Evolutionary conservation across 2,888 invertebrate species (phyloP).

Genomic region (Cecidostiba fungosa): DNA sequence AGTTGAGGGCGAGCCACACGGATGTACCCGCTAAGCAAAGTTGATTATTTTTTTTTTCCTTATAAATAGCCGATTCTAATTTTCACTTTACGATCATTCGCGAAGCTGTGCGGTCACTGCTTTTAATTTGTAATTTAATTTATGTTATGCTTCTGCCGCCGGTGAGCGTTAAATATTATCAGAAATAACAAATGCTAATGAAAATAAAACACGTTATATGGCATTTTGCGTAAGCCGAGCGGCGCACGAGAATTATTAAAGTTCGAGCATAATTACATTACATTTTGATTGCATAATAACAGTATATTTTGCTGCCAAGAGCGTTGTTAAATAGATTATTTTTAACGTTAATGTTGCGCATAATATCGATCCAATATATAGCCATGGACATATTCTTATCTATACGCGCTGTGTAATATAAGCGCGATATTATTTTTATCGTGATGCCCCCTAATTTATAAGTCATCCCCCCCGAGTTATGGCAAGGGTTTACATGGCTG

Average conservation of each 20-base stretch:
- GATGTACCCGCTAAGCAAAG: neutral
- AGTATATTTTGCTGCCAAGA: neutral
- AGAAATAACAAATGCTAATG: constrained; percentile 1
- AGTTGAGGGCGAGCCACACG: too few relatives aligned
- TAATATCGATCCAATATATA: neutral
- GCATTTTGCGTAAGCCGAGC: neutral
- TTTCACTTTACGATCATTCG: neutral
- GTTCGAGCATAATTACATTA: neutral
- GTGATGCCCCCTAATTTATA: neutral
- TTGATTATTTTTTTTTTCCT: neutral
- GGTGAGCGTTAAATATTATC: neutral
- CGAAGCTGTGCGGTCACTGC: neutral
- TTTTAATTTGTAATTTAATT: constrained; percentile 3
- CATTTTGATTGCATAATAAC: constrained; percentile 16
- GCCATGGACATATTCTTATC: neutral
- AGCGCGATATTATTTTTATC: neutral
- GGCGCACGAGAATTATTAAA: neutral
- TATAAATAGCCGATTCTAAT: neutral
- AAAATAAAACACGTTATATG: neutral
- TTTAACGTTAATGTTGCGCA: neutral
- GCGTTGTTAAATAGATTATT: constrained; percentile 12
- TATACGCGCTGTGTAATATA: neutral
- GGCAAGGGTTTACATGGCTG: neutral
- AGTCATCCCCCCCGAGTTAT: neutral
- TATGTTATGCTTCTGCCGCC: neutral